phyloP scores from a whole-genome alignment of 2,888 invertebrate species.

The Platerodrilus igneus region DNA sequence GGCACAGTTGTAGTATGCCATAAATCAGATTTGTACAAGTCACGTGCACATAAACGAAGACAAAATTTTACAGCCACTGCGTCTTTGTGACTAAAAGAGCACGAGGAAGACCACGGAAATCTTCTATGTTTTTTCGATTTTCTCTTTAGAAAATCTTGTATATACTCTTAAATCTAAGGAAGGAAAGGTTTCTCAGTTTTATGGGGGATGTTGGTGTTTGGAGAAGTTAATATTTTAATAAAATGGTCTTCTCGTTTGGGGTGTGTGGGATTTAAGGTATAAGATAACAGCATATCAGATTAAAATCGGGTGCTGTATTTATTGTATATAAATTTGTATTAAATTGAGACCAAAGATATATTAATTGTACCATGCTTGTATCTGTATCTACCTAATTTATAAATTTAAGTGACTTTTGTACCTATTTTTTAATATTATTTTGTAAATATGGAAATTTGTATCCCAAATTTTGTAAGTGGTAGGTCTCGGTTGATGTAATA shows the following conservation, averaged over 20 bases:
- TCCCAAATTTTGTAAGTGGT: too few species aligned
- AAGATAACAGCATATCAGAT: constrained; percentile 12
- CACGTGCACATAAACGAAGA: constrained; percentile 53
- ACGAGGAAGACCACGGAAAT: constrained; percentile 36
- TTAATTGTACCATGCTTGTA: constrained; percentile 19
- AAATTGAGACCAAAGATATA: constrained; percentile 19
- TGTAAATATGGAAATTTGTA: too few species aligned
- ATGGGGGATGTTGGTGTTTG: constrained; percentile 32
- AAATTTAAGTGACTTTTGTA: too few species aligned
- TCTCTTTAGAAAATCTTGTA: constrained; percentile 17
- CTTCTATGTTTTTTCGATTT: constrained; percentile 29
- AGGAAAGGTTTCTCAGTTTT: constrained; percentile 40
- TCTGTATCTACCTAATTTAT: too few species aligned
- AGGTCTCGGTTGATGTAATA: too few species aligned
- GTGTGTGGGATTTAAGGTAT: not conserved
- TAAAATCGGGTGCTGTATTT: not conserved
- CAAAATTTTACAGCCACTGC: constrained; percentile 59
- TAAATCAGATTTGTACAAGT: constrained; percentile 56
- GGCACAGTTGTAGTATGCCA: constrained; percentile 59
- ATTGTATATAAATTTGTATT: constrained; percentile 15
- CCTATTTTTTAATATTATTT: too few species aligned
- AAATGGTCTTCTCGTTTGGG: constrained; percentile 13
- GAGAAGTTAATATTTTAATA: constrained; percentile 18
- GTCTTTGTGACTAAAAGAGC: constrained; percentile 60
- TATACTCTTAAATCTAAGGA: constrained; percentile 17